These are phyloP conservation scores for Naso thynnoides DNA, from an alignment of 2,797 vertebrate species.

Conservation along the genomic window DNA sequence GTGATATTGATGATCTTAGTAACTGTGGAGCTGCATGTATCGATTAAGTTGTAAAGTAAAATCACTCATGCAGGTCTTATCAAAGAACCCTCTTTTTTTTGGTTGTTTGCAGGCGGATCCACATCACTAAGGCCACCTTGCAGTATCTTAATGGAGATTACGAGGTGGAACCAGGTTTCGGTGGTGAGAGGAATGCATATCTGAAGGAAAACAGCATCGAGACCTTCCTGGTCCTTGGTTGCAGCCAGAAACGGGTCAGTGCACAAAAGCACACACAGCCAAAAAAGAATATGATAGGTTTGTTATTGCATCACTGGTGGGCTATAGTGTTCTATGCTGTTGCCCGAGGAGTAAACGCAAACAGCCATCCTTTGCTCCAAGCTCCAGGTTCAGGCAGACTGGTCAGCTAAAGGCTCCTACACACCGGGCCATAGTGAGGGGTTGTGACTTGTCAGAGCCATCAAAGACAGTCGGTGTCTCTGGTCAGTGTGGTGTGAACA, in stretches of 20 bases:
- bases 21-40: not conserved
- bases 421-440: no score
- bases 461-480: no score
- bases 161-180: constrained; percentile 93
- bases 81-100: not conserved
- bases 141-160: constrained; percentile 96
- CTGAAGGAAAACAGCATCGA: constrained; percentile 96
- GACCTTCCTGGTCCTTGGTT: constrained; percentile 95
- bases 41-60: not conserved
- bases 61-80: not conserved
- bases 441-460: no score
- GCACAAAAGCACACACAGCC: constrained; percentile 12
- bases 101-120: constrained; percentile 87
- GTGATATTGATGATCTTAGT: not conserved
- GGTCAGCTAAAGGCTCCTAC: no score
- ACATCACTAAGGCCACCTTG: constrained; percentile 94
- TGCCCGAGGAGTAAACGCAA: no score
- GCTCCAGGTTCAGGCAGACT: no score
- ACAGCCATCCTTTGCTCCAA: no score
- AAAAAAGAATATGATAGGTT: not conserved
- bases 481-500: no score
- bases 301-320: not conserved
- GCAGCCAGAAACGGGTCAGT: constrained; percentile 95
- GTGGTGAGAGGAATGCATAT: constrained; percentile 93
- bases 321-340: no score